Evolutionary conservation across 92 coral and sea anemone species (phyloP).

Genomic region (Palythoa heliodiscus): DNA sequence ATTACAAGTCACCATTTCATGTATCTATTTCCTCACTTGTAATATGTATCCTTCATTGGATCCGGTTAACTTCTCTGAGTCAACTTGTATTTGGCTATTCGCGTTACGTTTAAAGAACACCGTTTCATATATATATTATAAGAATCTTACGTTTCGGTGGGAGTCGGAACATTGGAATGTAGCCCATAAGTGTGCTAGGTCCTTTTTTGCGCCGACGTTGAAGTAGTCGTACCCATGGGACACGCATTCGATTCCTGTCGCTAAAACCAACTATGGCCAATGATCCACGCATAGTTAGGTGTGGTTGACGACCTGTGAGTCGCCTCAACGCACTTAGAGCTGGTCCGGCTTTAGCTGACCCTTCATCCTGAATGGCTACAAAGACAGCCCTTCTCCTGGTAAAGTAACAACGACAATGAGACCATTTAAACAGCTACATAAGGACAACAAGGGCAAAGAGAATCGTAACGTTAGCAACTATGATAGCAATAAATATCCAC

Average conservation of each 20-base stretch:
- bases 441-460: not conserved
- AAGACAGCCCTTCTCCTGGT: conserved; percentile 30
- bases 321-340: not conserved
- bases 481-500: too few species aligned
- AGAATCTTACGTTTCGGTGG: conserved; percentile 5
- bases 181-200: conserved; percentile 16
- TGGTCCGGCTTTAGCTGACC: not conserved
- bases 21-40: too few species aligned
- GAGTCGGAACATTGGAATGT: conserved; percentile 22
- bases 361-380: conserved; percentile 31
- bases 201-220: conserved; percentile 20
- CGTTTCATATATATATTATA: too few species aligned
- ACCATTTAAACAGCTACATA: not conserved
- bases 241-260: conserved; percentile 10
- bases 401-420: not conserved
- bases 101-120: too few species aligned
- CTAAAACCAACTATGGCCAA: conserved; percentile 28
- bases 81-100: too few species aligned
- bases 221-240: conserved; percentile 9
- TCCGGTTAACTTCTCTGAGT: too few species aligned
- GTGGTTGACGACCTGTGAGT: conserved; percentile 7
- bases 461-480: not conserved
- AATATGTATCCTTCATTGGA: too few species aligned
- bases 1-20: too few species aligned
- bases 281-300: not conserved